These are phyloP conservation scores for Limonius californicus DNA, from an alignment of 1,140 invertebrate genomes.

Conservation along the genomic window DNA sequence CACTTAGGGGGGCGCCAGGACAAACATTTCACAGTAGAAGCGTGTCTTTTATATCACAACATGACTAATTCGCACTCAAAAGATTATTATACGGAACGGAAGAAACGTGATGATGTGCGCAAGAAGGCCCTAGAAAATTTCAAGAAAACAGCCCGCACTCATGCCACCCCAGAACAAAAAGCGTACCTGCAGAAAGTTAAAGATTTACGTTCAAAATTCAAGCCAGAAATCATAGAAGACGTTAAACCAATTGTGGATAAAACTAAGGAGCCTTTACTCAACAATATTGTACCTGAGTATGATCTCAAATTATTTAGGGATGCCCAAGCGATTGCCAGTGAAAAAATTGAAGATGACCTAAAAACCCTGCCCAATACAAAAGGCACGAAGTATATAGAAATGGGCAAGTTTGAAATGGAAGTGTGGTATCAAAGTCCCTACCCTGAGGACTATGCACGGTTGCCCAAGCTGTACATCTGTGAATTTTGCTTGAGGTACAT, in stretches of 20 bases:
- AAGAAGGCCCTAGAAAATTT: slow-evolving; percentile 53
- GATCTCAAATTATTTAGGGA: slow-evolving; percentile 88
- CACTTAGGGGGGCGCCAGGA: slow-evolving; percentile 83
- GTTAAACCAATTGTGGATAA: slow-evolving; percentile 58
- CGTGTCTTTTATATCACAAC: slow-evolving; percentile 89
- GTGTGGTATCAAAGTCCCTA: slow-evolving; percentile 99
- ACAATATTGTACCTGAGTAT: slow-evolving; percentile 81
- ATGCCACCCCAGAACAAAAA: slow-evolving; percentile 64
- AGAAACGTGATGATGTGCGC: slow-evolving; percentile 58
- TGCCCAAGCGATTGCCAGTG: slow-evolving; percentile 85
- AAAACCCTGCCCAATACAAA: slow-evolving; percentile 66
- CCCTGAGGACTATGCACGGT: slow-evolving; percentile 88
- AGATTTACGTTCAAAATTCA: slow-evolving; percentile 65
- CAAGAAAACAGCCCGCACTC: slow-evolving; percentile 53
- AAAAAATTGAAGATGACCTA: slow-evolving; percentile 77
- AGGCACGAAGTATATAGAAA: slow-evolving; percentile 76
- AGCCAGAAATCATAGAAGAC: slow-evolving; percentile 46
- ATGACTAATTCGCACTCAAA: slow-evolving; percentile 77
- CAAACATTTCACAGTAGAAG: slow-evolving; percentile 81
- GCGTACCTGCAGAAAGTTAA: slow-evolving; percentile 71
- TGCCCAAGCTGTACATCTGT: slow-evolving; percentile 93
- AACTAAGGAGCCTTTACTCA: slow-evolving; percentile 73
- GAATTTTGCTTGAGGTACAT: slow-evolving; percentile 96
- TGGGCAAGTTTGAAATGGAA: slow-evolving; percentile 81
- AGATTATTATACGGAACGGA: slow-evolving; percentile 55